Base-by-base conservation (phyloP, 2,797 vertebrate genomes). In the Arrhamphus sclerolepis region DNA sequence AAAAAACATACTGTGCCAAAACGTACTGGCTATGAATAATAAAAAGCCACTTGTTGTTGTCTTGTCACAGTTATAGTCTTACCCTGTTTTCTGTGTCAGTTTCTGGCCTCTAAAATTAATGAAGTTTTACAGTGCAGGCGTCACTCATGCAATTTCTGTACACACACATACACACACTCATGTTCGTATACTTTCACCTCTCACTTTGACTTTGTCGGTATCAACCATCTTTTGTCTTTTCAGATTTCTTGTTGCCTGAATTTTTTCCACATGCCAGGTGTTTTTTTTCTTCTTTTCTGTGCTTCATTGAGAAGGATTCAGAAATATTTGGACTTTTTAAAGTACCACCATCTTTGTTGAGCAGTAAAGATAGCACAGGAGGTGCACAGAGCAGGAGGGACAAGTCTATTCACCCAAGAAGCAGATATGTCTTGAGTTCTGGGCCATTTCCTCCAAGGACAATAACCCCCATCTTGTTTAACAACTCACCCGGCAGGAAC, bases 401-500 rank as follows among this genome's bases (percentile, higher is more conserved):
- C 81, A 84, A 85, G 80, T 87, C 75, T 75, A 80, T 80, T 34
- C 28, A 88, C 84, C 85, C 85, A 70, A 84, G 81, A 85, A 86
- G 83, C 68, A 85, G 84, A 84, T 81, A 87, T 78, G 87, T 89
- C 85, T 91, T 82, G 78, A 84, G 93, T 95, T 95, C 94, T 94
- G 92, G 84, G 66, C 93, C 82, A 89, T 93, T 95, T 93, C 91
- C 90, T 93, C 87, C 86, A 87, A 93, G 92, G 93, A 95, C 93
- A 94, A 94, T 94, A 94, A 95, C 94, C 94, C 93, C 92, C 89
- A 92, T 94, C 93, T 94, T 94, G 93, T 94, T 95, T 94, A 94
- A 94, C 94, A 94, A 90, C 94, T 91, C 91, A 89, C 92, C 88
- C 92, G 89, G 89, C 90, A 93, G 93, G 92, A 89, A 86, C 92